Conservation (phyloP, 2,113 vertebrate species). For the Lamprotornis superbus region DNA sequence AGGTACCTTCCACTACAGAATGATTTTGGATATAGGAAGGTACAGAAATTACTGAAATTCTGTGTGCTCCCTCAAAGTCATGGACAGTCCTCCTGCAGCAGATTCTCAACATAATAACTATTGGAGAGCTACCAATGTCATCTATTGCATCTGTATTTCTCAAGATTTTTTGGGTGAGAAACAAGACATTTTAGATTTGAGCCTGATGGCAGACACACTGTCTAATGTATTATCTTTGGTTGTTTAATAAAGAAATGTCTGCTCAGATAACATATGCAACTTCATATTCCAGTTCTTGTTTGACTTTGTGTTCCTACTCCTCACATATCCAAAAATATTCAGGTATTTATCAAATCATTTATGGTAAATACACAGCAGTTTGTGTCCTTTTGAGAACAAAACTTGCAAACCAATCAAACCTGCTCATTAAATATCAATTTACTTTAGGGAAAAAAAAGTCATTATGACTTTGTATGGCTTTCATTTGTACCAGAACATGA, state of each 20-base stretch:
- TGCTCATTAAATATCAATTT: background rate
- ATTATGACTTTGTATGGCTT: background rate
- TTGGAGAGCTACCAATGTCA: background rate
- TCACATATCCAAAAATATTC: background rate
- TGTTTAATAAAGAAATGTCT: background rate
- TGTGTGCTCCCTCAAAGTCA: background rate
- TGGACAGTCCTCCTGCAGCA: background rate
- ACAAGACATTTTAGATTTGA: background rate
- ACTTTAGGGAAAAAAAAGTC: background rate
- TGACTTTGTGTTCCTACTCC: background rate
- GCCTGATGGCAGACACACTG: background rate
- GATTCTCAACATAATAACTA: background rate
- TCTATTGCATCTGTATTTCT: background rate
- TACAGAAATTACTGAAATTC: background rate
- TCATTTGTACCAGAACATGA: background rate
- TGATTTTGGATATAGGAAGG: background rate
- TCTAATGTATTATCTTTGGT: background rate
- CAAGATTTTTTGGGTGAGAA: background rate
- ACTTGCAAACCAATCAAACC: background rate
- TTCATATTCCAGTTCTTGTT: background rate
- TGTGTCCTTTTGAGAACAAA: background rate
- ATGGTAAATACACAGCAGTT: background rate
- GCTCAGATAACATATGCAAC: background rate
- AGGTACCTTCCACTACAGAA: background rate
- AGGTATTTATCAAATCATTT: background rate